Conservation (phyloP, 2,113 vertebrate species). For the Trematocara zebra region DNA sequence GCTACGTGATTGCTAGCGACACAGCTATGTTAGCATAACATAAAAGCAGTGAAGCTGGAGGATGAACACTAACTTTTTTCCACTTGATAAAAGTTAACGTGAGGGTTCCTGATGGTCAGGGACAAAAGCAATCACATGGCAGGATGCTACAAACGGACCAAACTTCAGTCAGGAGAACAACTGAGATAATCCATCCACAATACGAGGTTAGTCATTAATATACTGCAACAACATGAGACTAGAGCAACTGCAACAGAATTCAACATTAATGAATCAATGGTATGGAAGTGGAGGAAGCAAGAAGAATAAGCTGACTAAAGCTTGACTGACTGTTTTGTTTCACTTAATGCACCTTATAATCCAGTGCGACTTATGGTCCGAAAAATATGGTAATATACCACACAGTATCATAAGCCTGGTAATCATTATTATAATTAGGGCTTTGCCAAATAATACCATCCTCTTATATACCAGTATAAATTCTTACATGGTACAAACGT, state of each 20-base stretch:
- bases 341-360: neutral
- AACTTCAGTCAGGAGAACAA: neutral
- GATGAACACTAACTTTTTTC: neutral
- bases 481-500: neutral
- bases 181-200: neutral
- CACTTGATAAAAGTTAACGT: neutral
- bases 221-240: neutral
- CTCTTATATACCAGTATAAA: neutral
- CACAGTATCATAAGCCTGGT: neutral
- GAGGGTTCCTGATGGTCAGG: neutral
- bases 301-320: neutral
- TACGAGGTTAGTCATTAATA: neutral
- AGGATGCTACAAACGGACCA: neutral
- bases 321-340: neutral
- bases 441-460: neutral
- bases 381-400: neutral
- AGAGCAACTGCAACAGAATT: neutral
- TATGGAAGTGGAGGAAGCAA: neutral
- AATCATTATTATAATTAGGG: neutral
- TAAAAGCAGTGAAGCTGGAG: too few species aligned
- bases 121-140: neutral
- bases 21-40: too few species aligned
- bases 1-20: too few species aligned
- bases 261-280: neutral
- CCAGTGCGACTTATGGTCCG: neutral